phyloP scores from a whole-genome alignment of 1,140 invertebrate genomes.

The Pseudomyrmex cubaensis region DNA sequence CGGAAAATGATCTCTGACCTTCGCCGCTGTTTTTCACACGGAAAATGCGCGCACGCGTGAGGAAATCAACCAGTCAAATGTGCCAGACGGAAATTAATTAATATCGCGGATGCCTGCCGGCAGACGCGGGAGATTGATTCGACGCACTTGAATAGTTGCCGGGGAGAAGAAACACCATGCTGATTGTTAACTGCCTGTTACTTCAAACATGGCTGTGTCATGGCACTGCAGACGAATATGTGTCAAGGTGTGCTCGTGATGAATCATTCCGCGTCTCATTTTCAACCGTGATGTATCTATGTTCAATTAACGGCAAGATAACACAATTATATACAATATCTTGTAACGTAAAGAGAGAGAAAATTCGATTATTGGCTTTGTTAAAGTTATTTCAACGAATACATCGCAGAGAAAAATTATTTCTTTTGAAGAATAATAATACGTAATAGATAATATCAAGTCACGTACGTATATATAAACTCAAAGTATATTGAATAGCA shows the following conservation, averaged over 20 bases:
- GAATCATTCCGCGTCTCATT: slow-evolving; percentile 41
- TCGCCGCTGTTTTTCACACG: slow-evolving; percentile 43
- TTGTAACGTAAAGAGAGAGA: background rate
- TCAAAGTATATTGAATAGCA: background rate
- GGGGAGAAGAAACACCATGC: slow-evolving; percentile 36
- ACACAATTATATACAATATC: background rate
- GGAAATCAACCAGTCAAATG: slow-evolving; percentile 23
- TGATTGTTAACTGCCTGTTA: slow-evolving; percentile 52
- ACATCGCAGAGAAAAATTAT: background rate
- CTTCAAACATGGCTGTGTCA: slow-evolving; percentile 44
- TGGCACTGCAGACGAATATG: slow-evolving; percentile 44
- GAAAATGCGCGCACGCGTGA: slow-evolving; percentile 37
- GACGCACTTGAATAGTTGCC: slow-evolving; percentile 54
- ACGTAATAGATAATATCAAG: too few species aligned
- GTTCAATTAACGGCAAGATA: background rate
- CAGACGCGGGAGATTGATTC: slow-evolving; percentile 53
- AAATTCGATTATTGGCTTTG: background rate
- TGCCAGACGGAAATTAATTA: slow-evolving; percentile 52
- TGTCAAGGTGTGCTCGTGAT: slow-evolving; percentile 44
- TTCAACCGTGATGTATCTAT: background rate
- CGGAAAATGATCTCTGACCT: slow-evolving; percentile 42
- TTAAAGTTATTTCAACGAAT: background rate
- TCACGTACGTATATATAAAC: background rate
- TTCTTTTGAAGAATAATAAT: background rate
- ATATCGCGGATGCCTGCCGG: slow-evolving; percentile 43